Percentiles rank a stretch among this genome's conserved stretches.
Conservation (phyloP, 2,888 invertebrate genomes). For the Priocnemis perturbator region DNA sequence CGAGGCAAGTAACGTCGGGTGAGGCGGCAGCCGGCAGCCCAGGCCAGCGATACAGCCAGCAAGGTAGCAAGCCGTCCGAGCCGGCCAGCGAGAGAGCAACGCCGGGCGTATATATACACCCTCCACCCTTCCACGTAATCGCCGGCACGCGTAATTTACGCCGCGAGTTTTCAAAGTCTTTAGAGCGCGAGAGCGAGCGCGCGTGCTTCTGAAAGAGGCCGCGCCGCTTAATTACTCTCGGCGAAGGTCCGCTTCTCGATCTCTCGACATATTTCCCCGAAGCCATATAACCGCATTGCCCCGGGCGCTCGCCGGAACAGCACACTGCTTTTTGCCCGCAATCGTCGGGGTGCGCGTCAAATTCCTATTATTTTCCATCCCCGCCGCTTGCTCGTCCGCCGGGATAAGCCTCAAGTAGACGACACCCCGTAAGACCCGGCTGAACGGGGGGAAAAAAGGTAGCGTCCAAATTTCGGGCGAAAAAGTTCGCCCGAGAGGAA, state of each 20-base stretch:
- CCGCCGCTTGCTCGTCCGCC: neutral
- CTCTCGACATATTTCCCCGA: conserved; percentile 7
- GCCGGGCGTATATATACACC: conserved; percentile 4
- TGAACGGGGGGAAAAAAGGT: too few species aligned
- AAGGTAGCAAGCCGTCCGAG: conserved; percentile 27
- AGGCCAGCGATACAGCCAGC: conserved; percentile 9
- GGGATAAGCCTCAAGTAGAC: too few species aligned
- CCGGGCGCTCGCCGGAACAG: neutral
- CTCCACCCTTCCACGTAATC: conserved; percentile 40
- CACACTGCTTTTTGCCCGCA: neutral
- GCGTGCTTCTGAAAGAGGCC: conserved; percentile 2
- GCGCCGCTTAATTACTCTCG: conserved; percentile 45
- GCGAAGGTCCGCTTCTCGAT: conserved; percentile 15
- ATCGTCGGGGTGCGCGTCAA: neutral
- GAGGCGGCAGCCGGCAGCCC: neutral
- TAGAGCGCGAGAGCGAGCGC: conserved; percentile 7
- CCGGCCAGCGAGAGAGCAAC: neutral
- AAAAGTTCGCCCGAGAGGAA: too few species aligned
- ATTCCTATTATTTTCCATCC: neutral
- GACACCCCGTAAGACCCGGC: too few species aligned
- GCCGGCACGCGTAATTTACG: conserved; percentile 48
- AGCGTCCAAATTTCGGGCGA: too few species aligned
- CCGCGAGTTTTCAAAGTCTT: conserved; percentile 20
- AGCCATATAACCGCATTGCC: neutral
- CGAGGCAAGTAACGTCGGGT: conserved; percentile 18